A percentile compares a stretch with the other conserved stretches of the same genome.
phyloP scores from a whole-genome alignment of 2,888 invertebrate genomes.

The Amitus sp. region DNA sequence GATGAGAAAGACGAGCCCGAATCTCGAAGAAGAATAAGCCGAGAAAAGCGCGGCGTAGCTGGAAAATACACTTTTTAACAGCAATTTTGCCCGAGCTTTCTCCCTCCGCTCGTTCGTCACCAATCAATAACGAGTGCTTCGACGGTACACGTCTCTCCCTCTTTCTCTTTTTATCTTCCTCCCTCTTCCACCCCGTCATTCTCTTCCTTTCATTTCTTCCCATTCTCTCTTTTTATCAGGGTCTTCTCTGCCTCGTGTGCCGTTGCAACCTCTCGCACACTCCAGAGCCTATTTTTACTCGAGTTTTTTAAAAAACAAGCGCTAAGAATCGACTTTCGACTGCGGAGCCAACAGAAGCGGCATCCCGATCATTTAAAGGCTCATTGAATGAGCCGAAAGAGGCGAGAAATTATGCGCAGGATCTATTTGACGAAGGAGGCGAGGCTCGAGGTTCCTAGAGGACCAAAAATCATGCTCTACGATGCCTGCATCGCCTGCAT shows the following conservation, averaged over 20 bases:
- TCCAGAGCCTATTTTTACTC: slow-evolving; percentile 49
- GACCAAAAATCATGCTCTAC: slow-evolving; percentile 47
- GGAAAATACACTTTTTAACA: slow-evolving; percentile 35
- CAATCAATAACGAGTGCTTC: slow-evolving; percentile 56
- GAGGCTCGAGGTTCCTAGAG: slow-evolving; percentile 59
- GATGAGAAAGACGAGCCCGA: slow-evolving; percentile 1
- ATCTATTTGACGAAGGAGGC: slow-evolving; percentile 43
- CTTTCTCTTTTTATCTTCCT: slow-evolving; percentile 20
- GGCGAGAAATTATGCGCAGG: slow-evolving; percentile 34
- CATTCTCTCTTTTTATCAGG: slow-evolving; percentile 15
- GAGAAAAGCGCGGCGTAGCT: no score
- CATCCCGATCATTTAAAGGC: not conserved
- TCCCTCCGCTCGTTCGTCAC: slow-evolving; percentile 42
- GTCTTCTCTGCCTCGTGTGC: slow-evolving; percentile 30
- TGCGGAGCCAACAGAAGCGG: slow-evolving; percentile 13
- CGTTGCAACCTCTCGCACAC: slow-evolving; percentile 31
- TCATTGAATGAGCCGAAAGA: slow-evolving; percentile 5
- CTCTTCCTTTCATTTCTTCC: slow-evolving; percentile 7
- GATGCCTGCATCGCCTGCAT: slow-evolving; percentile 48
- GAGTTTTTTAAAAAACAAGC: slow-evolving; percentile 44
- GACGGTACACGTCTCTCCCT: slow-evolving; percentile 37
- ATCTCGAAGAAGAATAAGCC: slow-evolving; percentile 15
- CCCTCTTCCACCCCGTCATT: slow-evolving; percentile 8
- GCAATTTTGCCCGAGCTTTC: slow-evolving; percentile 41
- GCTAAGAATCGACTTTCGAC: no score